A percentile compares a stretch with the other conserved stretches of the same genome.
These are phyloP conservation scores for Sebastes melanostomus DNA, from an alignment of 2,797 vertebrate species.

Conservation along the genomic window DNA sequence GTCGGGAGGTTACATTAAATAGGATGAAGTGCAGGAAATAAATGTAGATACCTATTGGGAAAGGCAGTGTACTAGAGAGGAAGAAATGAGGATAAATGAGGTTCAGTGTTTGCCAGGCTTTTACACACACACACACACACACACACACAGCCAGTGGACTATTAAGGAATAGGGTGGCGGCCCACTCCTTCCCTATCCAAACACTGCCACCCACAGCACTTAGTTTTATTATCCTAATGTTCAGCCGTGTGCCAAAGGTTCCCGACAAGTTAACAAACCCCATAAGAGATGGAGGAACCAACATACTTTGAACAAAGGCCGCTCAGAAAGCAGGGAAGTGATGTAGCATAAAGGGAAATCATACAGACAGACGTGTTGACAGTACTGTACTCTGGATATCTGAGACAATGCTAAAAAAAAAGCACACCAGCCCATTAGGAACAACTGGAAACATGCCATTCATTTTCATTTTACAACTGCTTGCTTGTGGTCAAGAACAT, in stretches of 20 bases:
- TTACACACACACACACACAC: not conserved
- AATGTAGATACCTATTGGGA: conserved; percentile 15
- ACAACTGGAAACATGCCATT: not conserved
- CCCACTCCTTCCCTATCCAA: conserved; percentile 50
- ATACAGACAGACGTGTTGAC: conserved; percentile 9
- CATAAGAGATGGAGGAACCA: not conserved
- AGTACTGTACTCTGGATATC: not conserved
- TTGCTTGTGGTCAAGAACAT: not conserved
- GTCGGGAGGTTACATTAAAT: not conserved
- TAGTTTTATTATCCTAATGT: conserved; percentile 50
- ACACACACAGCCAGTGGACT: not conserved
- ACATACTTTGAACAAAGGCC: conserved; percentile 31
- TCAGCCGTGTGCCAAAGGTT: conserved; percentile 39
- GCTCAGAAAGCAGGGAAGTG: conserved; percentile 23
- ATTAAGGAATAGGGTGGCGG: conserved; percentile 39
- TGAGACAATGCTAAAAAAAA: not conserved
- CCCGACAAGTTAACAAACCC: conserved; percentile 21
- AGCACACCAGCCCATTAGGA: not conserved
- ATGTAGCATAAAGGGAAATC: not conserved
- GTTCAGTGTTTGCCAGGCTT: conserved; percentile 13
- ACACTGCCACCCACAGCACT: conserved; percentile 43
- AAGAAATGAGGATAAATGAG: conserved; percentile 52
- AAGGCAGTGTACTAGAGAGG: conserved; percentile 15
- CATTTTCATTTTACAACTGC: not conserved
- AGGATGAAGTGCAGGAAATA: conserved; percentile 11